A percentile compares a stretch with the other conserved stretches of the same genome.
phyloP scores from a whole-genome alignment of 2,888 invertebrate genomes.

The Argyra leucocephala region DNA sequence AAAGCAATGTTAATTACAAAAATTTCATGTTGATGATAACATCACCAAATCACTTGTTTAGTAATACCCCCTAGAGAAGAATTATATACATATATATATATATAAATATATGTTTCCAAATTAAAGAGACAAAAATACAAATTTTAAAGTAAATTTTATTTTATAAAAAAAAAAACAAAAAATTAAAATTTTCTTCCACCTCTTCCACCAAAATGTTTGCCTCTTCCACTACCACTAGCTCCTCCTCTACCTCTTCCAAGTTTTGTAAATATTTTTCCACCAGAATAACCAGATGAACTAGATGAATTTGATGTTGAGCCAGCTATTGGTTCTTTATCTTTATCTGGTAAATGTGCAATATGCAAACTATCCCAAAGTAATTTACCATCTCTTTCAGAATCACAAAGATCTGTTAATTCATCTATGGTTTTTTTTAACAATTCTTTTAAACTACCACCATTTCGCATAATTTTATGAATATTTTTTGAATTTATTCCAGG shows the following conservation, averaged over 20 bases:
- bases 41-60: too few relatives aligned
- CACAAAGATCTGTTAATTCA: constrained; percentile 60
- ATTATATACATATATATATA: too few relatives aligned
- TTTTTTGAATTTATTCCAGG: constrained; percentile 87
- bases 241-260: not conserved
- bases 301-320: constrained; percentile 32
- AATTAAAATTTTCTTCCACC: not conserved
- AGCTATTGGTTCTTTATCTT: constrained; percentile 35
- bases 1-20: too few relatives aligned
- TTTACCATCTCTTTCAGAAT: constrained; percentile 60
- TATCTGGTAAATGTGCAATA: constrained; percentile 51
- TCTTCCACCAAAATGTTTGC: not conserved
- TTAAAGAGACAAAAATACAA: too few relatives aligned
- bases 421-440: constrained; percentile 54
- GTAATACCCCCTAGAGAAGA: too few relatives aligned
- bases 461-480: constrained; percentile 63
- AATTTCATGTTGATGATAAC: too few relatives aligned
- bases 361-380: constrained; percentile 63
- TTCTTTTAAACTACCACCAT: constrained; percentile 58
- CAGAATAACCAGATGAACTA: not conserved
- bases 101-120: too few relatives aligned
- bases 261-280: not conserved
- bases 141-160: too few relatives aligned
- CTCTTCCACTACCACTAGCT: not conserved
- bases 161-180: not conserved